These are phyloP conservation scores for Pseudochaenichthys georgianus DNA, from an alignment of 2,797 vertebrate genomes.

Conservation along the genomic window DNA sequence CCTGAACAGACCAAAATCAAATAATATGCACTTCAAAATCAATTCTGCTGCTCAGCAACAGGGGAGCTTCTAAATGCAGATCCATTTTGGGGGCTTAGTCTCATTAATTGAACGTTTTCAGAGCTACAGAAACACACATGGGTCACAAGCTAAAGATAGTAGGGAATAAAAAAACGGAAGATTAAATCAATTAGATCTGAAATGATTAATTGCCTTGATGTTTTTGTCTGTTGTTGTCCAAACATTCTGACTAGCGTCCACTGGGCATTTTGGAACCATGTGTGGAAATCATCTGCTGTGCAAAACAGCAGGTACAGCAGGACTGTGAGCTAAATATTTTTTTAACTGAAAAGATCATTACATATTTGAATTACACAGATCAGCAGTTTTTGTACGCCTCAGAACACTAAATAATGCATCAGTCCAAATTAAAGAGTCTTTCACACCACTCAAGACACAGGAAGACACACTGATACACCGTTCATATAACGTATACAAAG, in stretches of 20 bases:
- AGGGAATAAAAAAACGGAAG: conserved; percentile 8
- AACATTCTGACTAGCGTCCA: conserved; percentile 7
- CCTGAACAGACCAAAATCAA: conserved; percentile 51
- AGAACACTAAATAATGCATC: conserved; percentile 47
- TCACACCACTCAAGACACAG: conserved; percentile 38
- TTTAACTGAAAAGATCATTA: conserved; percentile 47
- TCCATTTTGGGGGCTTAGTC: conserved; percentile 53
- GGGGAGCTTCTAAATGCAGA: conserved; percentile 45
- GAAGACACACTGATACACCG: conserved; percentile 7
- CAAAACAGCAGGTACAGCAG: conserved; percentile 58
- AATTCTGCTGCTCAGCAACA: conserved; percentile 71
- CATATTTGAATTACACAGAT: conserved; percentile 39
- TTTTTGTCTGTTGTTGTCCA: conserved; percentile 23
- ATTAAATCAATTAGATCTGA: conserved; percentile 26
- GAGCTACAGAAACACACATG: conserved; percentile 41
- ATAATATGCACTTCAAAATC: conserved; percentile 71
- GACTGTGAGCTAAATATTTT: conserved; percentile 48
- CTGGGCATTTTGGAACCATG: conserved; percentile 31
- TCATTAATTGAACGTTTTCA: conserved; percentile 56
- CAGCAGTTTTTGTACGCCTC: conserved; percentile 26
- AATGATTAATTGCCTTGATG: conserved; percentile 18
- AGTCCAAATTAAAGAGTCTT: conserved; percentile 77
- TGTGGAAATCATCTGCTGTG: conserved; percentile 22
- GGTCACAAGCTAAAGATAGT: conserved; percentile 15
- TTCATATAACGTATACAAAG: background rate